Evolutionary conservation across 2,797 vertebrate species (phyloP).

Genomic region (Lithobates pipiens): DNA sequence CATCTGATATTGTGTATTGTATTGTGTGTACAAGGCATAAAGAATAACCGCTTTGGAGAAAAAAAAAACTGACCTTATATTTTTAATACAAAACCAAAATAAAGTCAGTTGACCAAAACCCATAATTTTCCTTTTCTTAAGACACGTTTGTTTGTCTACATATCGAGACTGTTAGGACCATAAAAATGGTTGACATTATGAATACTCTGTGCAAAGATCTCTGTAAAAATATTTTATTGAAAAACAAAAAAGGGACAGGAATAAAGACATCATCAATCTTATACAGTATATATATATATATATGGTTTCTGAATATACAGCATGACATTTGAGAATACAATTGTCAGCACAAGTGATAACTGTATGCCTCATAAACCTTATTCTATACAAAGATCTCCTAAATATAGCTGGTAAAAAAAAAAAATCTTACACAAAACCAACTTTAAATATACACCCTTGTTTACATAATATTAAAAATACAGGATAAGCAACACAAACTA

Average conservation of each 20-base stretch:
- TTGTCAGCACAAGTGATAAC: neutral
- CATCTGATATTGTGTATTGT: too few species aligned
- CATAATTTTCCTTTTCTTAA: too few species aligned
- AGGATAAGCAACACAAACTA: conserved; percentile 74
- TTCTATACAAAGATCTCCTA: neutral
- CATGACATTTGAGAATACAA: conserved; percentile 10
- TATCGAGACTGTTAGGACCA: too few species aligned
- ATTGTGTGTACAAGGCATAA: too few species aligned
- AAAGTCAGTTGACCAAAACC: too few species aligned
- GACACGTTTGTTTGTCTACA: too few species aligned
- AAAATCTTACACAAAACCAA: neutral
- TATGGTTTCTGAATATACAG: neutral
- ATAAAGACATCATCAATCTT: conserved; percentile 15
- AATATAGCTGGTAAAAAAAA: conserved; percentile 73
- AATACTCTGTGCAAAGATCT: neutral
- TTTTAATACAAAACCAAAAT: too few species aligned
- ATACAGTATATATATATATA: conserved; percentile 24
- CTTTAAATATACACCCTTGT: neutral
- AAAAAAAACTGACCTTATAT: too few species aligned
- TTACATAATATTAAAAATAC: conserved; percentile 68
- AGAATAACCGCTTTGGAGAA: too few species aligned
- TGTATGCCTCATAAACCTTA: conserved; percentile 16
- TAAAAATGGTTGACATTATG: neutral
- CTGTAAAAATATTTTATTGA: conserved; percentile 40
- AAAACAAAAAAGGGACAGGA: conserved; percentile 4